Conservation (phyloP, 2,888 invertebrate genomes). For the Drosophila kambysellisi region DNA sequence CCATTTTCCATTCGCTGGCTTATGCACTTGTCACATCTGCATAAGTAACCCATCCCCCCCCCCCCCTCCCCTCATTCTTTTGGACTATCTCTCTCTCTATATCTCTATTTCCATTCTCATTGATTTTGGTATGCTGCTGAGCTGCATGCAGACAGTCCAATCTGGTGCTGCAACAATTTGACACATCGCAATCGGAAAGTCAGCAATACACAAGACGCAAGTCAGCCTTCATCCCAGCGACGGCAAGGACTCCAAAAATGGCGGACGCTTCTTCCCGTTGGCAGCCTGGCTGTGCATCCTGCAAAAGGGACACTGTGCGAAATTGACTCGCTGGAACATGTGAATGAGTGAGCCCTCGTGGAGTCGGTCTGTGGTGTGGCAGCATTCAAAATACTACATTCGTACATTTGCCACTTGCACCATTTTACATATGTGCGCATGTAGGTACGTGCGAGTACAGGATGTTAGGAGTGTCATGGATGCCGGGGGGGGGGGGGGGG, state of each 20-base stretch:
- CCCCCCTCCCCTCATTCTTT: no score
- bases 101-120: conserved; percentile 19
- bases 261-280: conserved; percentile 3
- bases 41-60: conserved; percentile 34
- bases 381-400: conserved; percentile 46
- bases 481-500: no score
- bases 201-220: conserved; percentile 63
- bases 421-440: conserved; percentile 24
- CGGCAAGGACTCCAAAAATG: conserved; percentile 48
- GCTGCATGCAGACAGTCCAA: conserved; percentile 63
- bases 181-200: conserved; percentile 72
- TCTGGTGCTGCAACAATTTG: conserved; percentile 74
- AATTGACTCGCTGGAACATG: conserved; percentile 59
- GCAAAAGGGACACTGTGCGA: conserved; percentile 44
- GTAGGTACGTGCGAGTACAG: neutral
- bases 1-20: conserved; percentile 61
- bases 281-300: conserved; percentile 9
- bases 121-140: conserved; percentile 21
- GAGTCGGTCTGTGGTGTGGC: conserved; percentile 16
- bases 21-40: conserved; percentile 78
- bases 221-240: conserved; percentile 24
- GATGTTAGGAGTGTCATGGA: conserved; percentile 20
- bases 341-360: conserved; percentile 30
- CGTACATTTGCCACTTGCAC: conserved; percentile 52
- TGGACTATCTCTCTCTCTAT: conserved; percentile 9